A percentile compares a stretch with the other conserved stretches of the same genome.
These are phyloP conservation scores for Cerceris ruficornis DNA, from an alignment of 2,888 invertebrate genomes.

Conservation along the genomic window DNA sequence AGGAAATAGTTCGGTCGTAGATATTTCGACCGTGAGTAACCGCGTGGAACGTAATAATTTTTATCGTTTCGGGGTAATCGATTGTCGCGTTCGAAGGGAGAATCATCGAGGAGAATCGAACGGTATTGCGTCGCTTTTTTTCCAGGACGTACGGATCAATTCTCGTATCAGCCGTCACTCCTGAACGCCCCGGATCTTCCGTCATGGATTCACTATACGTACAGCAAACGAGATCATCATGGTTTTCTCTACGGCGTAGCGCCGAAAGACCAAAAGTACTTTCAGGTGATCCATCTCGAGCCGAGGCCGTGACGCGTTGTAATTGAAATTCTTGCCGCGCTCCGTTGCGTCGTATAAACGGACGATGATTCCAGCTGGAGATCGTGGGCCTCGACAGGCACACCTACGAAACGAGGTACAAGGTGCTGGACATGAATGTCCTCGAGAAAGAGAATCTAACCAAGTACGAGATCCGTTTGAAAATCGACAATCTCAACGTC, in stretches of 20 bases:
- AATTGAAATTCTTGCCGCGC: not conserved
- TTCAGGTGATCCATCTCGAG: conserved; percentile 74
- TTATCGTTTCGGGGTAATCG: too few species aligned
- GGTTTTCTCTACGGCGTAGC: conserved; percentile 94
- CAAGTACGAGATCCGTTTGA: conserved; percentile 90
- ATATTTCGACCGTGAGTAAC: conserved; percentile 1
- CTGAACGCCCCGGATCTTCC: conserved; percentile 92
- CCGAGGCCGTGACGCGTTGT: too few species aligned
- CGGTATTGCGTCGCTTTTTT: conserved; percentile 1
- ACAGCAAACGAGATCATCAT: conserved; percentile 89
- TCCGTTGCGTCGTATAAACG: not conserved
- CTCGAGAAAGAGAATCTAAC: conserved; percentile 87
- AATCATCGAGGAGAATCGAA: not conserved
- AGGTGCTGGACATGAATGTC: conserved; percentile 86
- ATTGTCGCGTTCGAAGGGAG: not conserved
- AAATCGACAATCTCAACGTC: conserved; percentile 94
- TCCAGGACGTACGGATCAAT: conserved; percentile 83
- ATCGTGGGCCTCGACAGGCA: conserved; percentile 90
- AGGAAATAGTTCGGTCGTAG: conserved; percentile 18
- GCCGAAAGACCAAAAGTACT: conserved; percentile 84
- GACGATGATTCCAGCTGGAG: conserved; percentile 84
- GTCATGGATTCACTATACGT: conserved; percentile 92
- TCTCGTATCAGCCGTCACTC: conserved; percentile 89
- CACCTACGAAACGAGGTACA: conserved; percentile 89
- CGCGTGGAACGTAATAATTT: too few species aligned